Base-by-base conservation (phyloP, 2,888 invertebrate genomes). In the Pheosia tremula region DNA sequence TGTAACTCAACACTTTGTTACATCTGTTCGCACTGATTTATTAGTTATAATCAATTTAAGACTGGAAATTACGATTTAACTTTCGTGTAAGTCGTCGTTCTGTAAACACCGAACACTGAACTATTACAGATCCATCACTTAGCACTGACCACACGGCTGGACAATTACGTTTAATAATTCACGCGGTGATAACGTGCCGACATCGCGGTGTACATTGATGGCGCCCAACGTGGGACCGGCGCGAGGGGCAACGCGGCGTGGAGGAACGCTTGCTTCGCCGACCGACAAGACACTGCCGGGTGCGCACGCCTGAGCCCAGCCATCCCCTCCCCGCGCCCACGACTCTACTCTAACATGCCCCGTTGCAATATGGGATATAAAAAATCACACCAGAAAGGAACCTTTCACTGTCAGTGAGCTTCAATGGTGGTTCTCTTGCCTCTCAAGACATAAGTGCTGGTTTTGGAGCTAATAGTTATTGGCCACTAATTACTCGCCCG, bases 291-390 rank as follows among this genome's bases (percentile, higher is more conserved):
- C 71, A 92, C 93, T 91, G 88, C 84, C 90, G 90, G 85, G 82
- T 88, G 90, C 91, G 91, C 91, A 89, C 87, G 91, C 91, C 90
- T 89, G 87, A 81, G 82, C 90, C 90, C 90, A 85, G 88, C 83
- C 85, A 79, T 66, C 81, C 86, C 85, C 79, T 79, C 84, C 82
- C 68, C 70, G 64, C 65, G 59, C 64, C 41, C 64, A 59, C 65
- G 61, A 63, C 72, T 43, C 66, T 68, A 67, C 76, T 72, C 78
- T 68, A 72, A 61, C 65, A 72, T 66, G 64, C 74, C 81, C 78
- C 77, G 74, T 77, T 84, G 89, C 91, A 88, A 88, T 88, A 89
- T 88, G 85, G 85, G 85, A 86, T 81, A 86, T 85, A 88, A 91
- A 87, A 81, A 85, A 87, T 86, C 82, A 85, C 83, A 85, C 84